Conservation (phyloP, 2,113 vertebrate species). For the Zosterops japonicus region DNA sequence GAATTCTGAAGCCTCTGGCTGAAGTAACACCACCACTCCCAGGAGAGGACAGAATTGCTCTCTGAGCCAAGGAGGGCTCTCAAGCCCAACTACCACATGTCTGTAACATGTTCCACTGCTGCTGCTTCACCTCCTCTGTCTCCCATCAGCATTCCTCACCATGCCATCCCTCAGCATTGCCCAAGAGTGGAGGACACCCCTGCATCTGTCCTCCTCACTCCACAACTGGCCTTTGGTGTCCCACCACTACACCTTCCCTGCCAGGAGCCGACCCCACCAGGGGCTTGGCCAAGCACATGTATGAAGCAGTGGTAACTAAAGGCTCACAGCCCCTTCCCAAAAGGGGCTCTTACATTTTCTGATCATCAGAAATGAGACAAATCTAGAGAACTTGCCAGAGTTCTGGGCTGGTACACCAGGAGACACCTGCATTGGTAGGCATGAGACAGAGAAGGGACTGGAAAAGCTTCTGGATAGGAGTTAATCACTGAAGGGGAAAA, state of each 20-base stretch:
- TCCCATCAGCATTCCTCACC: neutral
- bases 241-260: neutral
- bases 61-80: neutral
- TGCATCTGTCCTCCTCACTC: neutral
- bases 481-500: neutral
- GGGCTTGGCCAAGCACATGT: fast-evolving
- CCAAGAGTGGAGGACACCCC: fast-evolving
- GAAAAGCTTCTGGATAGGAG: neutral
- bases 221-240: neutral
- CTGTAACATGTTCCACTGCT: neutral
- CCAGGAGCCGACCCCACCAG: neutral
- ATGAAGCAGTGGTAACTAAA: neutral
- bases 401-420: neutral
- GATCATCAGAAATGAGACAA: neutral
- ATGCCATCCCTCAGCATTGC: neutral
- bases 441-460: neutral
- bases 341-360: neutral
- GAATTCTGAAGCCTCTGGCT: neutral
- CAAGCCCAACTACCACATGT: neutral
- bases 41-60: neutral
- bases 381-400: neutral
- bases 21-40: neutral
- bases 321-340: neutral
- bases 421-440: neutral
- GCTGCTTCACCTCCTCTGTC: neutral